phyloP scores from a whole-genome alignment of 1,140 invertebrate species.

The Harpegnathos saltator region DNA sequence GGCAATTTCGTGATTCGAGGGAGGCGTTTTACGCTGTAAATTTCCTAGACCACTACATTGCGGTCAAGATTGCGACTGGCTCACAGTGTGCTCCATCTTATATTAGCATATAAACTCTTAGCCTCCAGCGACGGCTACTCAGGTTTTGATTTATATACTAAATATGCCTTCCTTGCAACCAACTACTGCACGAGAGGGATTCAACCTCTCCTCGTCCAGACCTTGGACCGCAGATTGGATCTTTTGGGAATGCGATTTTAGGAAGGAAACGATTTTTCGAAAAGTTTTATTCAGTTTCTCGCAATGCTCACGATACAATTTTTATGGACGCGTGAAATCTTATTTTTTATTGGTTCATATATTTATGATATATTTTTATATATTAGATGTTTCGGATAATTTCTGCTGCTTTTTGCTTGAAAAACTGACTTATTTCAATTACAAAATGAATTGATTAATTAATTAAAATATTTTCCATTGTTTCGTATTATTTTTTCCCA shows the following conservation, averaged over 20 bases:
- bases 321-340: neutral
- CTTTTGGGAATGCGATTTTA: constrained; percentile 15
- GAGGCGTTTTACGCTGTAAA: constrained; percentile 51
- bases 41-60: constrained; percentile 78
- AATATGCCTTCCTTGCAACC: constrained; percentile 83
- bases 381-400: no score
- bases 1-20: constrained; percentile 35
- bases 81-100: constrained; percentile 81
- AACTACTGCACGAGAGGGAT: constrained; percentile 54
- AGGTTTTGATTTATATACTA: constrained; percentile 85
- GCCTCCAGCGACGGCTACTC: constrained; percentile 80
- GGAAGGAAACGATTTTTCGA: neutral
- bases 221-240: constrained; percentile 1
- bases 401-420: no score
- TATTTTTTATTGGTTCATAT: neutral
- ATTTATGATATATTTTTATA: neutral
- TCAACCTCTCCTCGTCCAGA: constrained; percentile 62
- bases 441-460: no score
- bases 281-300: constrained; percentile 3
- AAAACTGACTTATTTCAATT: no score
- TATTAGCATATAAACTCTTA: constrained; percentile 86
- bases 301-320: neutral
- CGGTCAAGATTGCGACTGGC: constrained; percentile 82
- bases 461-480: no score
- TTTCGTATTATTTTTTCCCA: no score